Evolutionary conservation across 1,140 invertebrate species (phyloP).

Genomic region (Zaprionus tsacasi): DNA sequence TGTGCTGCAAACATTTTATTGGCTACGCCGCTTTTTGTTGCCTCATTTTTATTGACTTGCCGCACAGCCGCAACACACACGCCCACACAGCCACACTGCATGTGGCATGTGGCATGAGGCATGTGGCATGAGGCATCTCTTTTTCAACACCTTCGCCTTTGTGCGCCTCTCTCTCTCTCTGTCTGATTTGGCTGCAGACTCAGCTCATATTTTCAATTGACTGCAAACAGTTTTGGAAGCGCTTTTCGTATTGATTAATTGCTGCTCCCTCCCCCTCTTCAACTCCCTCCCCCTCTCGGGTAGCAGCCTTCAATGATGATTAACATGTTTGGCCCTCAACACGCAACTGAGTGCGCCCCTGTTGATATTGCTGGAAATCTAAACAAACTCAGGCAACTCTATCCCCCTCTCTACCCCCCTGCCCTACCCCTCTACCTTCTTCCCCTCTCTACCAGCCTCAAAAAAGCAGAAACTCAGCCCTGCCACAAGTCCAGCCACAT

Average conservation of each 20-base stretch:
- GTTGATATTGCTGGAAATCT: constrained; percentile 69
- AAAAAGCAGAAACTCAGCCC: constrained; percentile 6
- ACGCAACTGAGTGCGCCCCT: constrained; percentile 24
- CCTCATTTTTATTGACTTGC: constrained; percentile 72
- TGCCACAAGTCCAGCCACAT: constrained; percentile 18
- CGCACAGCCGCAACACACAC: constrained; percentile 48
- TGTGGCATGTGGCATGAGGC: background rate
- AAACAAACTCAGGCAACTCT: constrained; percentile 34
- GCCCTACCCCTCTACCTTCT: background rate
- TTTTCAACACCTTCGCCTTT: constrained; percentile 77
- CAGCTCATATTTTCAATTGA: constrained; percentile 72
- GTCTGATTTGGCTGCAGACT: constrained; percentile 44
- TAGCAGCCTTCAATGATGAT: constrained; percentile 9
- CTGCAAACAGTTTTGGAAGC: too few relatives aligned
- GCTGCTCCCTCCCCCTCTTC: background rate
- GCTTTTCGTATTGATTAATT: background rate
- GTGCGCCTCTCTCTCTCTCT: constrained; percentile 58
- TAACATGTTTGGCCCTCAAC: constrained; percentile 6
- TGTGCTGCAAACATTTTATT: constrained; percentile 78
- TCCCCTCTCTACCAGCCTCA: constrained; percentile 53
- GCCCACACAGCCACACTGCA: constrained; percentile 10
- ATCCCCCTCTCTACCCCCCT: background rate
- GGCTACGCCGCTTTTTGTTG: constrained; percentile 65
- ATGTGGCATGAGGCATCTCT: constrained; percentile 41
- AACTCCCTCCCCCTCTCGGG: background rate